Evolutionary conservation across 2,797 vertebrate species (phyloP).

Genomic region (Discoglossus pictus): DNA sequence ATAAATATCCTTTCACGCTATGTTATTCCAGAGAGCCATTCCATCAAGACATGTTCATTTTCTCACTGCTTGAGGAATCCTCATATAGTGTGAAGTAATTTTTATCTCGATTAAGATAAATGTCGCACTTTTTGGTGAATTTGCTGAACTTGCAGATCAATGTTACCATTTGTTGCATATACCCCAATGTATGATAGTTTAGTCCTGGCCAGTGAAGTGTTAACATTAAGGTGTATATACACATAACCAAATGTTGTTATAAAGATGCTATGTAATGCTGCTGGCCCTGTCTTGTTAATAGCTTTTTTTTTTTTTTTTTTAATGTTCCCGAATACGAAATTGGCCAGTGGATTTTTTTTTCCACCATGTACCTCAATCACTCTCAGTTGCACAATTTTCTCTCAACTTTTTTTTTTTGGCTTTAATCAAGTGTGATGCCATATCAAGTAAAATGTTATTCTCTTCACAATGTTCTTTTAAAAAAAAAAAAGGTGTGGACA

Average conservation of each 20-base stretch:
- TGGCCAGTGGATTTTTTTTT: constrained; percentile 66
- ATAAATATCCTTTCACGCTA: too few species aligned
- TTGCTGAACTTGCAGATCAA: constrained; percentile 5
- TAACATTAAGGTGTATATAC: not conserved
- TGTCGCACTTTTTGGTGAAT: too few species aligned
- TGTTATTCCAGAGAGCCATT: too few species aligned
- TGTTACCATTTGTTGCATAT: too few species aligned
- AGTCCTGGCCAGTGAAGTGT: constrained; percentile 1
- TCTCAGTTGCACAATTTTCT: constrained; percentile 86
- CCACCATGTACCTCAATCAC: constrained; percentile 87
- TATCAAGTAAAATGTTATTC: constrained; percentile 77
- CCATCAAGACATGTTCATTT: too few species aligned
- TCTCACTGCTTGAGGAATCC: too few species aligned
- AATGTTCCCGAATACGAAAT: constrained; percentile 53
- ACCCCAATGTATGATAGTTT: not conserved
- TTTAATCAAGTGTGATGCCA: constrained; percentile 88
- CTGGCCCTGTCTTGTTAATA: constrained; percentile 37
- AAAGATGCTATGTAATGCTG: constrained; percentile 3
- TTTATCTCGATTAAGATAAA: too few species aligned
- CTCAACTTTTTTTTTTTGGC: constrained; percentile 65
- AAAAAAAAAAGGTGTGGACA: constrained; percentile 64
- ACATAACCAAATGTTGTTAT: constrained; percentile 27
- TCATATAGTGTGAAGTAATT: too few species aligned
- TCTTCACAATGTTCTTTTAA: constrained; percentile 75
- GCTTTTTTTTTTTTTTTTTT: constrained; percentile 42